Percentiles rank a stretch among this genome's conserved stretches.
Evolutionary conservation across 1,140 invertebrate genomes (phyloP).

Genomic region (Drosophila tristis): DNA sequence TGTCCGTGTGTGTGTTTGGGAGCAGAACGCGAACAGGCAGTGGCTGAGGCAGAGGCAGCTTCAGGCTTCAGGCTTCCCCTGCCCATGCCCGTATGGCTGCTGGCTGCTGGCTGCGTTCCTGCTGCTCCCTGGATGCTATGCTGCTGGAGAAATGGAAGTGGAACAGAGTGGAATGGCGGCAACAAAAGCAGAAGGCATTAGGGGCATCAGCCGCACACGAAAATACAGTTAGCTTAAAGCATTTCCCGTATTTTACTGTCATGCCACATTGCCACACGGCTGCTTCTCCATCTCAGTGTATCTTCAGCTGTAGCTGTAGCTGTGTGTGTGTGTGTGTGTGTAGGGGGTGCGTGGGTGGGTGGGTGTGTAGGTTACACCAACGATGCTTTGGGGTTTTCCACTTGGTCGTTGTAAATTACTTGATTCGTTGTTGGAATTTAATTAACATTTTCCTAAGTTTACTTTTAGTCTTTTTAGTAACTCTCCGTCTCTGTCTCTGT

Average conservation of each 20-base stretch:
- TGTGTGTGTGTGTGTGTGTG: constrained; percentile 4
- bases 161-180: neutral
- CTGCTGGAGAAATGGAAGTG: neutral
- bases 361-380: constrained; percentile 4
- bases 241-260: constrained; percentile 81
- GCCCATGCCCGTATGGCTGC: no score
- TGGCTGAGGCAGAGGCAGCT: no score
- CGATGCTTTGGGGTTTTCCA: constrained; percentile 78
- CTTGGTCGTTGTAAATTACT: constrained; percentile 82
- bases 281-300: neutral
- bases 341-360: constrained; percentile 10
- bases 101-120: no score
- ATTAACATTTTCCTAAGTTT: constrained; percentile 83
- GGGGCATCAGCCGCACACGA: constrained; percentile 74
- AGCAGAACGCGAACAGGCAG: no score
- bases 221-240: constrained; percentile 82
- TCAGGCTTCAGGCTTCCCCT: neutral
- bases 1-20: no score
- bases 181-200: constrained; percentile 52
- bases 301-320: no score
- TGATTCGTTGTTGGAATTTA: constrained; percentile 83
- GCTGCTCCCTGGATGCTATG: no score
- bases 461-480: constrained; percentile 77
- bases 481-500: constrained; percentile 31
- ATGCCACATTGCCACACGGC: constrained; percentile 33